Evolutionary conservation across 2,888 invertebrate genomes (phyloP).

Genomic region (Caenorhabditis uteleia): DNA sequence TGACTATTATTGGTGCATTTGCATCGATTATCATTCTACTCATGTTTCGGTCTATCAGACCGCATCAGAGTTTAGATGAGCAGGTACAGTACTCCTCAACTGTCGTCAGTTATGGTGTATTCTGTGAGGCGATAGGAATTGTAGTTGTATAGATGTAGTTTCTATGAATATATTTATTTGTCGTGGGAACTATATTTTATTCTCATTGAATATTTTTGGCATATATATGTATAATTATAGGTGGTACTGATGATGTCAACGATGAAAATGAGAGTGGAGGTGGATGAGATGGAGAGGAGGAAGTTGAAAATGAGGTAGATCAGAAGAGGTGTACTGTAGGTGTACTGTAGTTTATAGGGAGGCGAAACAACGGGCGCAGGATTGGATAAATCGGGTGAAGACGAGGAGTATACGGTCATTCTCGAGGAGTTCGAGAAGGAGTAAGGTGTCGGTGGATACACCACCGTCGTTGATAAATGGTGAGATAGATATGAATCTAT

Average conservation of each 20-base stretch:
- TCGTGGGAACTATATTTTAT: too few species aligned
- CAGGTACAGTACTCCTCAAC: slow-evolving; percentile 14
- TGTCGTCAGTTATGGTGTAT: background rate
- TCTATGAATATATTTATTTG: too few species aligned
- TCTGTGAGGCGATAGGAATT: too few species aligned
- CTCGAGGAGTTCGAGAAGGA: slow-evolving; percentile 31
- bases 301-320: slow-evolving; percentile 33
- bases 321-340: background rate
- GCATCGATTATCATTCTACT: slow-evolving; percentile 38
- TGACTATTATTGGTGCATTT: slow-evolving; percentile 41
- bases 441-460: slow-evolving; percentile 23
- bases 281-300: slow-evolving; percentile 31
- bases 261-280: slow-evolving; percentile 41
- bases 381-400: slow-evolving; percentile 34
- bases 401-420: slow-evolving; percentile 22
- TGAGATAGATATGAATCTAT: background rate
- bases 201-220: too few species aligned
- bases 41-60: slow-evolving; percentile 38
- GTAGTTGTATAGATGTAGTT: too few species aligned
- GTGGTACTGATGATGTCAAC: slow-evolving; percentile 41
- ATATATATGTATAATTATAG: slow-evolving; percentile 18
- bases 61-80: slow-evolving; percentile 34
- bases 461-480: slow-evolving; percentile 9
- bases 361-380: slow-evolving; percentile 38
- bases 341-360: slow-evolving; percentile 8